Evolutionary conservation across 2,797 vertebrate genomes (phyloP).

Genomic region (Spinus olivaceus): DNA sequence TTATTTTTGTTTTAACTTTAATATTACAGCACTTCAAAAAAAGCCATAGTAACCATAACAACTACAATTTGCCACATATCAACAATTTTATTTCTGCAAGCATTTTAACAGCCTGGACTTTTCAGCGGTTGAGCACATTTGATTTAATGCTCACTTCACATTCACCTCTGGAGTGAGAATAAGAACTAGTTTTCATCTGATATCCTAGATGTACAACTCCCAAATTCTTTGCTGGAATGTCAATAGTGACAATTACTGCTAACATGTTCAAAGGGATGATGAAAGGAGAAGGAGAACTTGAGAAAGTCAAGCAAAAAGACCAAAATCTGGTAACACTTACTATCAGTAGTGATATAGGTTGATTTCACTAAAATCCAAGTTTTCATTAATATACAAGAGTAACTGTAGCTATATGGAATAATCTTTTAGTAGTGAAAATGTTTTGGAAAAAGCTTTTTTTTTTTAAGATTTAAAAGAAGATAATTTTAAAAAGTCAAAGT

Average conservation of each 20-base stretch:
- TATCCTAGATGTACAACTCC: background rate
- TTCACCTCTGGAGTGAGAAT: background rate
- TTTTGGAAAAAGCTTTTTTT: background rate
- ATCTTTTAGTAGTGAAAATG: background rate
- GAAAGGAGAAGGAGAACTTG: background rate
- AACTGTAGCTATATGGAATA: background rate
- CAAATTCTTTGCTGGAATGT: background rate
- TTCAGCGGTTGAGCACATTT: background rate
- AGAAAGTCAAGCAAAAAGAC: background rate
- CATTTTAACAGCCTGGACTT: background rate
- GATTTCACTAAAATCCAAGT: background rate
- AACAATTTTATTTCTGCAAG: background rate
- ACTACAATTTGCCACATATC: background rate
- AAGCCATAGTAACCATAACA: background rate
- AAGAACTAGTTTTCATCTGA: background rate
- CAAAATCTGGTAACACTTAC: background rate
- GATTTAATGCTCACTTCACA: background rate
- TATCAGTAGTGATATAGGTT: background rate
- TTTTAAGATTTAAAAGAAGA: background rate
- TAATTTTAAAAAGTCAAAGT: background rate
- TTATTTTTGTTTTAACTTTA: constrained; percentile 1
- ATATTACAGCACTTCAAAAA: background rate
- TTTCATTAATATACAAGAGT: background rate
- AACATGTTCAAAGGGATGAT: background rate
- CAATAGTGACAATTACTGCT: background rate